Conservation (phyloP, 1,140 invertebrate species). For the Ips nitidus region DNA sequence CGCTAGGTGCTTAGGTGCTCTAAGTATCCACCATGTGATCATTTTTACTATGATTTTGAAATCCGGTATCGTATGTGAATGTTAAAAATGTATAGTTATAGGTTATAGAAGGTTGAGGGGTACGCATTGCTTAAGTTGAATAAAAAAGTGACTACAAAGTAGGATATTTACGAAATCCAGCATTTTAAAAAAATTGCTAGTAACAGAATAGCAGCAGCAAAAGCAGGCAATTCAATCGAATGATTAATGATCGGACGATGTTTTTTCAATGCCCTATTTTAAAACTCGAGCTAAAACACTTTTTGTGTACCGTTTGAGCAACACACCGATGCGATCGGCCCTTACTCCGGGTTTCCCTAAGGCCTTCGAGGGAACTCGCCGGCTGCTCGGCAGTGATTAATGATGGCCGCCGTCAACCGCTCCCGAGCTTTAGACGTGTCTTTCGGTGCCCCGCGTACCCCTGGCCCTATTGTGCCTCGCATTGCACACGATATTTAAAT, state of each 20-base stretch:
- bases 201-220: slow-evolving; percentile 3
- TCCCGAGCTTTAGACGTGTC: slow-evolving; percentile 53
- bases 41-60: no score
- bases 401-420: slow-evolving; percentile 49
- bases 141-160: neutral
- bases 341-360: slow-evolving; percentile 35
- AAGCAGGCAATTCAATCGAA: slow-evolving; percentile 10
- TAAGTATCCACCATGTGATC: no score
- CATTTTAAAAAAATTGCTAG: neutral
- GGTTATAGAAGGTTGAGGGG: no score
- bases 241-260: slow-evolving; percentile 24
- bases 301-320: slow-evolving; percentile 34
- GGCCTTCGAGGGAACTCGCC: slow-evolving; percentile 41
- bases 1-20: no score
- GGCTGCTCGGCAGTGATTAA: slow-evolving; percentile 50
- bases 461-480: slow-evolving; percentile 45
- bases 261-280: slow-evolving; percentile 31
- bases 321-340: slow-evolving; percentile 32
- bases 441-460: slow-evolving; percentile 46
- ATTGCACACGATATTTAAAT: slow-evolving; percentile 52
- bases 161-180: neutral
- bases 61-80: no score
- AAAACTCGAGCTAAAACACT: slow-evolving; percentile 34
- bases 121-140: no score
- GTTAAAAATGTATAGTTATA: no score